Base-by-base conservation (phyloP, 2,888 invertebrate genomes). In the Gibbula magus region DNA sequence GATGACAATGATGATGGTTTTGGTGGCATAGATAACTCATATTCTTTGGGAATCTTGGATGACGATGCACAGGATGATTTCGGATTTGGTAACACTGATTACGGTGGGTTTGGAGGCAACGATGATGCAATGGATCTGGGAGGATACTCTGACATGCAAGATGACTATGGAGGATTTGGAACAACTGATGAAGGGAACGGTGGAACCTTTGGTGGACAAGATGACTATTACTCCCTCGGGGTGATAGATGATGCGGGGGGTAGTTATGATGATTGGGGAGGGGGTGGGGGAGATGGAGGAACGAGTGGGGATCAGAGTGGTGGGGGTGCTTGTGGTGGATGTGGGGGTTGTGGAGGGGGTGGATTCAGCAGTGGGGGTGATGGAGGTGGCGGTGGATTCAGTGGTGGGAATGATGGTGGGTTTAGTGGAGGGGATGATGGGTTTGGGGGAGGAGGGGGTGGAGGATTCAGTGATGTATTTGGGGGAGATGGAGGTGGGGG, bases 251-350 rank as follows among this genome's bases (percentile, higher is more conserved):
- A 29, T 51, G 18, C 10, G 29, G 70, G 66, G 22, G 39, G 32
- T 79, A 32, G 74, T 80, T 32, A 54, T 80, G 45, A 35, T 77
- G 29, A 53, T 77, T 67, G 77, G 77, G 29, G 61, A 77, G 61
- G 56, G 77, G 73, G 75, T 76, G 73, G 67, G 61, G 22, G 53
- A 45, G 78, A 54, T 75, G 66, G 52, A 74, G 22, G 39, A 35
- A 32, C 22, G 32, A 39, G 70, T 67, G 75, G 52, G 20, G 66
- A 39, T 54, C 45, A 45, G 13, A 45, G 45, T 45, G 67, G 78
- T 80, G 67, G 78, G 52, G 51, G 53, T 54, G 51, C 54, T 76
- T 75, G 82, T 77, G 75, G 83, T 78, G 82, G 73, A 61, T 67
- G 75, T 61, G 70, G 77, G 56, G 77, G 81, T 61, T 53, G 76